Evolutionary conservation across 64 coral and sea anemone genomes (phyloP), one percentile per base, ranked within the genome.

Genomic region (Stylophora pistillata): DNA sequence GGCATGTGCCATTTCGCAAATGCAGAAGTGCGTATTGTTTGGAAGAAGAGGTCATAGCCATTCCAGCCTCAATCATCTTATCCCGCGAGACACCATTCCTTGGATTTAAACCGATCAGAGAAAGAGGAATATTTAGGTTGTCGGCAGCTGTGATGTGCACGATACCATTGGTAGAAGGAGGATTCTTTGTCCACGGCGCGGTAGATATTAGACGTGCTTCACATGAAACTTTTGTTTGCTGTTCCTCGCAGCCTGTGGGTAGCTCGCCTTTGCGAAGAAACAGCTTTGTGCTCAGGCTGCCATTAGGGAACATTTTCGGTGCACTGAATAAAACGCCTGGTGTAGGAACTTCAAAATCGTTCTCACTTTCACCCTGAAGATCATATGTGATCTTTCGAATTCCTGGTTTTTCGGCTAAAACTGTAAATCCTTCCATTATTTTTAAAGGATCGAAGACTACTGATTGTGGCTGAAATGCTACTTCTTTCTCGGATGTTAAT

Each of bases 231-330:
- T 58, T 62, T 59, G 26, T 68, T 10, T 52, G 10, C 10, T 53
- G 20, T 34, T 77, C 15, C 56, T 95, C 77, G 60, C 93, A 95
- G 11, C 93, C 93, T 14, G 56, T 21, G 9, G 89, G 93, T 47
- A 95, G 56, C 68, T 18, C 71, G 15, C 77, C 77, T 12, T 18
- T 73, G 0, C n/a, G 37, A 10, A 88, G 55, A 16, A 71, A 31
- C 14, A 80, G 29, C 71, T 28, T 47, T 47, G 37, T 47, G 37
- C 37, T 80, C 15, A 14, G 55, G 37, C 63, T 90, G 23, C 78
- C 74, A 21, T 94, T 60, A 12, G 20, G 20, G 9, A 20, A 14
- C 32, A 68, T 56, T 41, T 86, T 66, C 27, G 75, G 88, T 32
- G 47, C 71, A 58, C 88, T 62, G 53, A 88, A 87, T 2, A 95